Conservation (phyloP, 2,888 invertebrate species). For the Aquatica leii region DNA sequence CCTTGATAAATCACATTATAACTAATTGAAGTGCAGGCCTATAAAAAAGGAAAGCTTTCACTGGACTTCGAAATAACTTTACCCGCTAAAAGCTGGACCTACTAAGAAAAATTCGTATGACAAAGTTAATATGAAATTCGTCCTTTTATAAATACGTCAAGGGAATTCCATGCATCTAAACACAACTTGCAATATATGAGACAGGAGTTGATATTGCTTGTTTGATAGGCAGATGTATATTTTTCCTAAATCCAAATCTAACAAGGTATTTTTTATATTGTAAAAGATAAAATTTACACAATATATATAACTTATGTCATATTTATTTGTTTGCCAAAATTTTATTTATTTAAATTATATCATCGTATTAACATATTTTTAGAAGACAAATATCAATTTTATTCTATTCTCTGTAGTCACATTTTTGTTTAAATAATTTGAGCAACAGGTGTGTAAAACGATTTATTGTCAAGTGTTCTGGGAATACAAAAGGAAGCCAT, state of each 20-base stretch:
- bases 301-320: no score
- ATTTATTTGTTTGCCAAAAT: no score
- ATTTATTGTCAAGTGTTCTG: no score
- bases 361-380: no score
- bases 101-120: slow-evolving; percentile 30
- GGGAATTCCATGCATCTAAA: slow-evolving; percentile 25
- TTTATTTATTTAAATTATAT: no score
- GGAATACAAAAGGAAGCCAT: no score
- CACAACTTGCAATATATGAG: slow-evolving; percentile 24
- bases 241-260: neutral
- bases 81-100: slow-evolving; percentile 35
- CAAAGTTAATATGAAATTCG: slow-evolving; percentile 36
- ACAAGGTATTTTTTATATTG: slow-evolving; percentile 13
- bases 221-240: slow-evolving; percentile 24
- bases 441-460: no score
- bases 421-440: no score
- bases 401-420: no score
- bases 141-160: slow-evolving; percentile 28
- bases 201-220: slow-evolving; percentile 27
- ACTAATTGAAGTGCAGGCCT: slow-evolving; percentile 59
- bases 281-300: no score
- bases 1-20: slow-evolving; percentile 60
- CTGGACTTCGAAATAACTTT: slow-evolving; percentile 33
- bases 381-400: no score
- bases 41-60: slow-evolving; percentile 39